Conservation (phyloP, 2,797 vertebrate genomes). For the Myotis planiceps region DNA sequence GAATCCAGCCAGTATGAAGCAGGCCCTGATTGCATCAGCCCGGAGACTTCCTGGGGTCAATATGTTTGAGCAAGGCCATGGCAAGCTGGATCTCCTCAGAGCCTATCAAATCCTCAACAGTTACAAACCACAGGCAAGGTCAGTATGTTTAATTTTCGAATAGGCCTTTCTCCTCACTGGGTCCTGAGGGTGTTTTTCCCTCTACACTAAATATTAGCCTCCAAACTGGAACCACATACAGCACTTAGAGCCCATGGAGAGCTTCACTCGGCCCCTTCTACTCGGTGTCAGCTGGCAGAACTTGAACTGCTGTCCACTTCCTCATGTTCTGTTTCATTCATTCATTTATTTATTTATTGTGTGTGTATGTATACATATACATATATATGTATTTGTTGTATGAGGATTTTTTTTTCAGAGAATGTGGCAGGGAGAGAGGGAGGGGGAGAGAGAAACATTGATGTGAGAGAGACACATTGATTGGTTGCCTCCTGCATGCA, state of each 20-base stretch:
- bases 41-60: slow-evolving; percentile 97
- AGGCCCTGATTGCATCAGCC: slow-evolving; percentile 97
- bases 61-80: slow-evolving; percentile 99
- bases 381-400: too few species aligned
- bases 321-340: not conserved
- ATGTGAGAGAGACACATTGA: too few species aligned
- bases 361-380: too few species aligned
- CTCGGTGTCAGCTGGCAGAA: too few species aligned
- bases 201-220: not conserved
- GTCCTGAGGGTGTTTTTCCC: not conserved
- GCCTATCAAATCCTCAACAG: slow-evolving; percentile 99
- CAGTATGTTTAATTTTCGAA: slow-evolving; percentile 55
- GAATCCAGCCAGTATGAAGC: slow-evolving; percentile 99
- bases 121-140: slow-evolving; percentile 99
- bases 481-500: too few species aligned
- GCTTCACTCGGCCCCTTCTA: not conserved
- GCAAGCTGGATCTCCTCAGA: slow-evolving; percentile 96
- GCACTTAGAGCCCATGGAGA: fast-evolving
- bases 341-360: too few species aligned
- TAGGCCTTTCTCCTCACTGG: not conserved
- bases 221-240: fast-evolving
- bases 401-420: too few species aligned
- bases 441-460: too few species aligned
- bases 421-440: too few species aligned
- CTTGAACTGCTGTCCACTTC: not conserved